Percentiles rank a stretch among this genome's conserved stretches.
Evolutionary conservation across 64 coral and sea anemone species (phyloP).

Genomic region (Montipora sp.): DNA sequence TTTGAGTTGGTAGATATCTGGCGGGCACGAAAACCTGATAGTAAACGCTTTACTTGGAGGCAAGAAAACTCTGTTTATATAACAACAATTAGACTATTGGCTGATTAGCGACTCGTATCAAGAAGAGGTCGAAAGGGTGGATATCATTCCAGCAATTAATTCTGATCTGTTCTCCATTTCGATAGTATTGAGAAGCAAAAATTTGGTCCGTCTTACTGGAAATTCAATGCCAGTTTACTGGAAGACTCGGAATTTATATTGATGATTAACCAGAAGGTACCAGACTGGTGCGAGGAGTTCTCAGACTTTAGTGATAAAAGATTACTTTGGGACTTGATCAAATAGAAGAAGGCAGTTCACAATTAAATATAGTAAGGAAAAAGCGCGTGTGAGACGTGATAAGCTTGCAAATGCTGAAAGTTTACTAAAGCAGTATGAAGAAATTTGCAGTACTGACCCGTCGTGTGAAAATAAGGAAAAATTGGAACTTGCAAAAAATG

Average conservation of each 20-base stretch:
- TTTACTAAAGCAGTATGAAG: not conserved
- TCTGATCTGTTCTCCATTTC: constrained; percentile 29
- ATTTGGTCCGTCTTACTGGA: constrained; percentile 48
- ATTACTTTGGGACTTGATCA: constrained; percentile 58
- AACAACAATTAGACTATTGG: constrained; percentile 66
- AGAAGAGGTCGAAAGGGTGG: constrained; percentile 17
- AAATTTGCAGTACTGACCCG: not conserved
- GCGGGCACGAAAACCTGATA: constrained; percentile 46
- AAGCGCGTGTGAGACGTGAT: constrained; percentile 5
- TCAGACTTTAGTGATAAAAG: constrained; percentile 23
- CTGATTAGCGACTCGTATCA: constrained; percentile 60
- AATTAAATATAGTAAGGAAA: constrained; percentile 54
- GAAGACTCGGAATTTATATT: constrained; percentile 48
- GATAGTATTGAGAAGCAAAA: constrained; percentile 41
- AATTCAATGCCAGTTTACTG: constrained; percentile 36
- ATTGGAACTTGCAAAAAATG: not conserved
- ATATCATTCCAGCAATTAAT: constrained; percentile 49
- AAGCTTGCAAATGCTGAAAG: not conserved
- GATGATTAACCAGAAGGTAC: constrained; percentile 37
- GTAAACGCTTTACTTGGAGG: constrained; percentile 59
- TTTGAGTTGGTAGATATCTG: constrained; percentile 51
- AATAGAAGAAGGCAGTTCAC: constrained; percentile 57
- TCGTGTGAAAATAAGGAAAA: not conserved
- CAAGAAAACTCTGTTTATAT: constrained; percentile 48
- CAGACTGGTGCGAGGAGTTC: constrained; percentile 23